These are phyloP conservation scores for Protonemura montana DNA, from an alignment of 2,888 invertebrate genomes.

Conservation along the genomic window DNA sequence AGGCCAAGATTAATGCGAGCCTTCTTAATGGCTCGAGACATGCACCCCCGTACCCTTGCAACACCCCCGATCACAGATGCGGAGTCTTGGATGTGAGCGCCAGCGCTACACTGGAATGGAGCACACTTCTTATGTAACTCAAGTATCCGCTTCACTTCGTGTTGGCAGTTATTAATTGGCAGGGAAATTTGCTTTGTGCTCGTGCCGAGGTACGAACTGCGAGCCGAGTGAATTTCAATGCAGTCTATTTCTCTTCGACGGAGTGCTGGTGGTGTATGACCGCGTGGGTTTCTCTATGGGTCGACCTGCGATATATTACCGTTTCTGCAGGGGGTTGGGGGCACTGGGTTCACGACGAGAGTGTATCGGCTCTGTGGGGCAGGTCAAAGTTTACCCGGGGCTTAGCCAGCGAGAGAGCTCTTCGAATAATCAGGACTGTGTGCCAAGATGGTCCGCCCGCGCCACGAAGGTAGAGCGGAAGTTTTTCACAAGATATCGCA, in stretches of 20 bases:
- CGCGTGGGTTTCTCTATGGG: neutral
- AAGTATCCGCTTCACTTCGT: constrained; percentile 35
- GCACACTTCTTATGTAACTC: neutral
- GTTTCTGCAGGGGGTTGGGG: neutral
- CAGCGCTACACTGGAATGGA: neutral
- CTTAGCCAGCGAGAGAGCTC: neutral
- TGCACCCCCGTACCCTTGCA: constrained; percentile 39
- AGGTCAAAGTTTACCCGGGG: constrained; percentile 1
- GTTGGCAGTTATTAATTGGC: constrained; percentile 47
- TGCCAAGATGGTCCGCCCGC: neutral
- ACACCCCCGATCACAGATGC: neutral
- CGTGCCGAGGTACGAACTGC: constrained; percentile 8
- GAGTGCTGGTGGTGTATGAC: neutral
- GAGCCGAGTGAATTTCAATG: constrained; percentile 43
- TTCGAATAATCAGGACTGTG: neutral
- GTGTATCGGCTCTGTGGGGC: neutral
- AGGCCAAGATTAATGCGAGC: constrained; percentile 42
- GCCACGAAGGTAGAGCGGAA: neutral
- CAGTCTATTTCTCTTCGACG: constrained; percentile 36
- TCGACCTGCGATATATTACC: neutral
- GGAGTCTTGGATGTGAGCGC: constrained; percentile 14
- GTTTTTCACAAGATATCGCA: neutral
- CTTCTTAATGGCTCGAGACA: constrained; percentile 47
- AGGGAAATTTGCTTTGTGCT: constrained; percentile 39
- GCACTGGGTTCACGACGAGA: neutral